Conservation (phyloP, 2,888 invertebrate genomes). For the Synanthedon tipuliformis region DNA sequence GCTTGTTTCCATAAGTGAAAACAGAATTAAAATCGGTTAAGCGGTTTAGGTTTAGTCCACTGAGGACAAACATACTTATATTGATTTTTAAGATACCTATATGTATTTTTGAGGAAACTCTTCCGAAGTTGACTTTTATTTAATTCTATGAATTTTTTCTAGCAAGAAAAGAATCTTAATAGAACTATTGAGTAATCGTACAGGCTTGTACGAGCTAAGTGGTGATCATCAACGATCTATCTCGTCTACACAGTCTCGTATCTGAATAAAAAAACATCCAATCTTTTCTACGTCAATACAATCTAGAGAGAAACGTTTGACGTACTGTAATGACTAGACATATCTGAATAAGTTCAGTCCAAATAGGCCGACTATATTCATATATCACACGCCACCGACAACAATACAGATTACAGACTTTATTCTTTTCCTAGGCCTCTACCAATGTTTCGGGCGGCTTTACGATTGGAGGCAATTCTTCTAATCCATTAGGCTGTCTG, state of each 20-base stretch:
- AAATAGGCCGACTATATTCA: conserved; percentile 22
- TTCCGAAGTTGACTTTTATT: no score
- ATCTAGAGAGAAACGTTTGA: conserved; percentile 16
- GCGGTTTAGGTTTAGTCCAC: no score
- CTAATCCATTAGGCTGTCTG: conserved; percentile 66
- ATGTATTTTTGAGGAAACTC: no score
- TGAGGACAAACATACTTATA: no score
- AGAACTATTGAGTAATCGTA: no score
- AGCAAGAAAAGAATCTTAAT: no score
- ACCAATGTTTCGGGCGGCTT: conserved; percentile 43
- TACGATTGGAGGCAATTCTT: conserved; percentile 62
- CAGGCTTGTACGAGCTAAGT: no score
- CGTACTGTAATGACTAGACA: conserved; percentile 18
- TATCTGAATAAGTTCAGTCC: conserved; percentile 20
- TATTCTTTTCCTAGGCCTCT: conserved; percentile 44
- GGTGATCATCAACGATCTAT: not conserved
- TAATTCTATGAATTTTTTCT: no score
- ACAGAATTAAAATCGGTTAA: no score
- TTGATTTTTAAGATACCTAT: no score
- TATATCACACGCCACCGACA: conserved; percentile 28
- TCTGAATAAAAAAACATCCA: not conserved
- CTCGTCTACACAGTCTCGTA: not conserved
- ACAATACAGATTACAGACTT: conserved; percentile 38
- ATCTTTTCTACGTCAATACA: conserved; percentile 3
- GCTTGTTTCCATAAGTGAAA: no score